Conservation (phyloP, 2,888 invertebrate species). For the Pherbina coryleti region DNA sequence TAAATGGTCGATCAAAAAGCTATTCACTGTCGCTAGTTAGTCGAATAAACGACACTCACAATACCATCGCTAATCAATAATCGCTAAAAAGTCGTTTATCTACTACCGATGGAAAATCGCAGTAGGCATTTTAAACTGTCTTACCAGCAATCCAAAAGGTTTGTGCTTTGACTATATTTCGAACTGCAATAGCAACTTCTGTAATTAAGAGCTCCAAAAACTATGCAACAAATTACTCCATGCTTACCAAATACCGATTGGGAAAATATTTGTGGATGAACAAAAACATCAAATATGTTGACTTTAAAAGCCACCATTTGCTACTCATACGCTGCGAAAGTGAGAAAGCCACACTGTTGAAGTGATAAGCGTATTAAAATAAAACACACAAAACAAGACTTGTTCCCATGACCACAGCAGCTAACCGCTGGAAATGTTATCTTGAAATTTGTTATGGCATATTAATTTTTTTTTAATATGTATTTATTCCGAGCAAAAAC, state of each 20-base stretch:
- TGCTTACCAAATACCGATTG: too few species aligned
- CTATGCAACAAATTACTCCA: not conserved
- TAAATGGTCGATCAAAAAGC: too few species aligned
- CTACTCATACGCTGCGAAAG: not conserved
- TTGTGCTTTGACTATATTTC: too few species aligned
- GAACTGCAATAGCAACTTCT: not conserved
- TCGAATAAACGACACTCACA: too few species aligned
- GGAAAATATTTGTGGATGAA: not conserved
- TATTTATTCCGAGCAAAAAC: not conserved
- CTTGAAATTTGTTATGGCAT: not conserved
- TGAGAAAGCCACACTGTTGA: not conserved
- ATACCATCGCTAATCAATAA: too few species aligned
- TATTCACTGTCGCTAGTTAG: too few species aligned
- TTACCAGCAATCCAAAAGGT: too few species aligned
- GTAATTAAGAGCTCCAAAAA: not conserved
- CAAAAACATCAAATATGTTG: not conserved
- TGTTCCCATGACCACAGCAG: not conserved
- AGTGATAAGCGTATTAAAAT: not conserved
- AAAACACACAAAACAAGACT: too few species aligned
- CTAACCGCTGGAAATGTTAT: not conserved
- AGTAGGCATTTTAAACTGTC: too few species aligned
- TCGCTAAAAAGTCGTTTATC: too few species aligned
- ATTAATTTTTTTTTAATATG: not conserved
- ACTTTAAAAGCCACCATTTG: not conserved
- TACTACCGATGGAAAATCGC: too few species aligned